Evolutionary conservation across 2,113 vertebrate species (phyloP).

Genomic region (Dendrocopos noguchii): DNA sequence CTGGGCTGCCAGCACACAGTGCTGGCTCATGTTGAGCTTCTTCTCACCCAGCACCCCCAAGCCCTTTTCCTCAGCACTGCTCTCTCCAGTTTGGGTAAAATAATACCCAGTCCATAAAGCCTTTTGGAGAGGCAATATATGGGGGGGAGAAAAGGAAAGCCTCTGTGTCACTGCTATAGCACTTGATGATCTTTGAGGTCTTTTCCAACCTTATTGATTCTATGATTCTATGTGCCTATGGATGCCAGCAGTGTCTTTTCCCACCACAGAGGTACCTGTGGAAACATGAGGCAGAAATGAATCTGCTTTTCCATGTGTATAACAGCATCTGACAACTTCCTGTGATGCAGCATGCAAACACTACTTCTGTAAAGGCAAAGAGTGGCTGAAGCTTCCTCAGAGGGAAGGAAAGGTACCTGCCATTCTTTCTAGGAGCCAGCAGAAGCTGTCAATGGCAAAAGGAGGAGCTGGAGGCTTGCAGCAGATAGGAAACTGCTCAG

Average conservation of each 20-base stretch:
- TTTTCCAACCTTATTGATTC: no score
- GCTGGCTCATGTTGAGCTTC: no score
- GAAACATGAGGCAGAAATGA: background rate
- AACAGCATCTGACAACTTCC: background rate
- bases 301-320: background rate
- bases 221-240: fast-evolving
- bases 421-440: background rate
- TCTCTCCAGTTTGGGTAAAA: background rate
- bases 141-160: background rate
- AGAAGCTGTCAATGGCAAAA: background rate
- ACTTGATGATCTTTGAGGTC: background rate
- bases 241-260: background rate
- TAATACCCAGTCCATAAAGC: background rate
- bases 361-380: background rate
- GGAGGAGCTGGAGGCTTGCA: background rate
- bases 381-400: background rate
- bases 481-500: background rate
- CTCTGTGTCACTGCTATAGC: background rate
- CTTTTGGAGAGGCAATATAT: background rate
- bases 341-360: background rate
- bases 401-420: background rate
- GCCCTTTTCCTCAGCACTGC: no score
- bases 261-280: background rate
- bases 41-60: no score
- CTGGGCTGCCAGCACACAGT: no score